Evolutionary conservation across 2,113 vertebrate genomes (phyloP).

Genomic region (Ochotona princeps): DNA sequence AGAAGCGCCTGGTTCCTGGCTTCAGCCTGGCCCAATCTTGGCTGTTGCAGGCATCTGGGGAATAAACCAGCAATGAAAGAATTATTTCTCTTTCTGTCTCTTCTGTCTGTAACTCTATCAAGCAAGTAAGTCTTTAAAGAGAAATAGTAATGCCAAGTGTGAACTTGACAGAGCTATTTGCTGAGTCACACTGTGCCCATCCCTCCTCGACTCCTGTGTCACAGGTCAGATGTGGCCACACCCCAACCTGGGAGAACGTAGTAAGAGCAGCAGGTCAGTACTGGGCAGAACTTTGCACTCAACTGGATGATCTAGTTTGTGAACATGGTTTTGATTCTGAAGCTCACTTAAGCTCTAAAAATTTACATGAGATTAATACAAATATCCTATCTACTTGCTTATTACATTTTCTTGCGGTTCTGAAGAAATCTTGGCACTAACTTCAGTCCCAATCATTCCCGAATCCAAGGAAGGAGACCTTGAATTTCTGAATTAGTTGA

Average conservation of each 20-base stretch:
- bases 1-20: too few species aligned
- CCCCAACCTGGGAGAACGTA: not conserved
- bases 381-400: not conserved
- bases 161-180: not conserved
- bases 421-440: not conserved
- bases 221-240: not conserved
- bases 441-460: not conserved
- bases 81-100: too few species aligned
- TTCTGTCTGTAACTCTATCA: too few species aligned
- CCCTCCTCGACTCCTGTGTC: not conserved
- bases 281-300: not conserved
- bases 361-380: not conserved
- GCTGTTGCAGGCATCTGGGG: too few species aligned
- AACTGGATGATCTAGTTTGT: not conserved
- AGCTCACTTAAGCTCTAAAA: not conserved
- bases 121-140: too few species aligned
- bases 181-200: not conserved
- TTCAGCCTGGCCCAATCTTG: too few species aligned
- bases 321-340: not conserved
- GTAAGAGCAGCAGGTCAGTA: not conserved
- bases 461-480: not conserved
- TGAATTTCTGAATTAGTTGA: constrained; percentile 39
- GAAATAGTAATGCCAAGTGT: not conserved
- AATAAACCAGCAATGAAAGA: too few species aligned
- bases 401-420: not conserved